Conservation (phyloP, 2,888 invertebrate genomes). For the Hypercompe scribonia region DNA sequence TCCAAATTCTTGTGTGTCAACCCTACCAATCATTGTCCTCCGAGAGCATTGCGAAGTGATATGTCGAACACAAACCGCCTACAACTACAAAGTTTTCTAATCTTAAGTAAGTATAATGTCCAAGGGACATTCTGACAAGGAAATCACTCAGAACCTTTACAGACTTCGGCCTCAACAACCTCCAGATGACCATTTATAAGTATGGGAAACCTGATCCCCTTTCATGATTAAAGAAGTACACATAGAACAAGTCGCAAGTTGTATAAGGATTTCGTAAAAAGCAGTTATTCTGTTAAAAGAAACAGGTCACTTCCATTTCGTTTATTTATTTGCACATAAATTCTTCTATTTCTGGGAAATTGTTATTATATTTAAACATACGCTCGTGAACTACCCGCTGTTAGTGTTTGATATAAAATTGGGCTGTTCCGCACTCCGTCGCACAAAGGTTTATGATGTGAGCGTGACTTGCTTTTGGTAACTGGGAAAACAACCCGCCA, state of each 20-base stretch:
- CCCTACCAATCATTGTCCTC: no score
- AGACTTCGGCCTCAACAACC: no score
- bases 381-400: conserved; percentile 17
- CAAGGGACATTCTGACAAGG: no score
- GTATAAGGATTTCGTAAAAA: not conserved
- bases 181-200: no score
- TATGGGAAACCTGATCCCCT: no score
- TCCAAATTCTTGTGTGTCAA: no score
- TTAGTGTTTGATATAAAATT: conserved; percentile 27
- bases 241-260: not conserved
- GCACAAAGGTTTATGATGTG: conserved; percentile 34
- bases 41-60: no score
- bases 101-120: no score
- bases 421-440: conserved; percentile 27
- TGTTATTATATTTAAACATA: conserved; percentile 3
- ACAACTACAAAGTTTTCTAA: no score
- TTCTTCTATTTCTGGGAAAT: not conserved
- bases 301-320: not conserved
- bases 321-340: conserved; percentile 3
- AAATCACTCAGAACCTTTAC: no score
- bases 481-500: conserved; percentile 13
- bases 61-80: no score
- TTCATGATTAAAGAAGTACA: no score
- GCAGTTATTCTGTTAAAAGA: not conserved
- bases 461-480: conserved; percentile 37